These are phyloP conservation scores for Pachyseris speciosa DNA, from an alignment of 64 coral and sea anemone species.

Conservation along the genomic window DNA sequence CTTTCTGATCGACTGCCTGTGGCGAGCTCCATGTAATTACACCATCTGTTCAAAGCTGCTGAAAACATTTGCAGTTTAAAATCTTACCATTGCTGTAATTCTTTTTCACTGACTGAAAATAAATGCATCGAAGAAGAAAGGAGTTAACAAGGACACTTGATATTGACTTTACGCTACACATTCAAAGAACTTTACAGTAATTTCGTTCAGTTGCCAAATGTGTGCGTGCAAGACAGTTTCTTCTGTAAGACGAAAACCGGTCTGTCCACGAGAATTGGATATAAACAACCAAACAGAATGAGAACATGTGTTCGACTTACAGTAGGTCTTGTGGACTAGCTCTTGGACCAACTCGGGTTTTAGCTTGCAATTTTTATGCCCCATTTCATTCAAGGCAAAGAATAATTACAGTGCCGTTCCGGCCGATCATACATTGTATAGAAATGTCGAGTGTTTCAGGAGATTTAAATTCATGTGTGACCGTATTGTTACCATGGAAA, in stretches of 20 bases:
- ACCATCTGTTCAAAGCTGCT: background rate
- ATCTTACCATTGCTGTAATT: slow-evolving; percentile 94
- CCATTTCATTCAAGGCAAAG: slow-evolving; percentile 65
- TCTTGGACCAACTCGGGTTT: slow-evolving; percentile 85
- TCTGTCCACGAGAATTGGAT: background rate
- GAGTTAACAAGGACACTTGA: slow-evolving; percentile 8
- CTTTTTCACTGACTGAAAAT: slow-evolving; percentile 94
- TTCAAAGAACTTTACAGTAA: background rate
- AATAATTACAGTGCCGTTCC: slow-evolving; percentile 4
- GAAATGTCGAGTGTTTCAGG: background rate
- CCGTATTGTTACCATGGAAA: slow-evolving; percentile 1
- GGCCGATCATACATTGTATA: background rate
- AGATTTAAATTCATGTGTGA: slow-evolving; percentile 4
- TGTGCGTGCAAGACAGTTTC: background rate
- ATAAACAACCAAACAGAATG: background rate
- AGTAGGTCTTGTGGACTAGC: slow-evolving; percentile 95
- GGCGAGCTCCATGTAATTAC: background rate
- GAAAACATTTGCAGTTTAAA: background rate
- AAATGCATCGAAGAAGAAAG: slow-evolving; percentile 22
- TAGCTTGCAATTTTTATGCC: slow-evolving; percentile 93
- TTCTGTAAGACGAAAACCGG: background rate
- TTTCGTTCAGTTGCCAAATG: background rate
- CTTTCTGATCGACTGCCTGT: background rate
- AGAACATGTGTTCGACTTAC: slow-evolving; percentile 48
- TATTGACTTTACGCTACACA: background rate